phyloP scores from a whole-genome alignment of 2,113 vertebrate species.

The Oreochromis aureus region DNA sequence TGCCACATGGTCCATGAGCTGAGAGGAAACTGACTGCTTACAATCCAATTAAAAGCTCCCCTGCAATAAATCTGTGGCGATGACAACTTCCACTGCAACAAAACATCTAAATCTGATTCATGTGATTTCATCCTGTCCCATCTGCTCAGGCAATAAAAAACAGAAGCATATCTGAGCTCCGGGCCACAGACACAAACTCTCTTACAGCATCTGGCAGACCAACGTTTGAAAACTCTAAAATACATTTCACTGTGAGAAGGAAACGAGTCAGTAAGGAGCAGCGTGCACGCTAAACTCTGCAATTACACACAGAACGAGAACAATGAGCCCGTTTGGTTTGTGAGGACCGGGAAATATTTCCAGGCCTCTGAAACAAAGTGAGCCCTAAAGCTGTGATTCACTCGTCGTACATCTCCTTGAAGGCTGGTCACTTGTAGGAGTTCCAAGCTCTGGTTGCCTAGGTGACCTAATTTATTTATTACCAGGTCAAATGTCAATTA shows the following conservation, averaged over 20 bases:
- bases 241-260: not conserved
- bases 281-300: not conserved
- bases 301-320: not conserved
- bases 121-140: not conserved
- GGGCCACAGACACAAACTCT: not conserved
- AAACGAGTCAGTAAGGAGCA: not conserved
- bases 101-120: not conserved
- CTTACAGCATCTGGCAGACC: not conserved
- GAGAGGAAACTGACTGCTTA: not conserved
- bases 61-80: not conserved
- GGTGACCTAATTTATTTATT: not conserved
- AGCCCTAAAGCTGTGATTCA: not conserved
- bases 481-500: accelerated
- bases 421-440: not conserved
- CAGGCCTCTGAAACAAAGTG: not conserved
- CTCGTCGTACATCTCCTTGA: not conserved
- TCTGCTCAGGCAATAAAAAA: not conserved
- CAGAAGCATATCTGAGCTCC: not conserved
- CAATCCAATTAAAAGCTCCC: not conserved
- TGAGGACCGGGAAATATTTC: not conserved
- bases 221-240: not conserved
- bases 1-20: not conserved
- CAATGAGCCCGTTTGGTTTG: not conserved
- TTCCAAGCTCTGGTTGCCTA: not conserved
- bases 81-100: not conserved